Evolutionary conservation across 2,113 vertebrate species (phyloP).

Genomic region (Chaetura pelagica): DNA sequence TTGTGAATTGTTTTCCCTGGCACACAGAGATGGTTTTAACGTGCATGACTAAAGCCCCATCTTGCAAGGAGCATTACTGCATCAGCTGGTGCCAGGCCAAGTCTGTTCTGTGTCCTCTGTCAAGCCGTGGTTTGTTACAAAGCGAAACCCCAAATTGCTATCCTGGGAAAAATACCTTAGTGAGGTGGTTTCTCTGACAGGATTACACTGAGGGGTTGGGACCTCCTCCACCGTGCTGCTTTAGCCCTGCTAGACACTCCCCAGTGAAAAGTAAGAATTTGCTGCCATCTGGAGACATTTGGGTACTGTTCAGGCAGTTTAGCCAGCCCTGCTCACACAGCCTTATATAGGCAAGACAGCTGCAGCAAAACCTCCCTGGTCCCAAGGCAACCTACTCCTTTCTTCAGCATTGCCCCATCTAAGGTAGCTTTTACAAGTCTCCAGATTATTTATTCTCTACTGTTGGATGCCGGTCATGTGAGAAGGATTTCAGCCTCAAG

Average conservation of each 20-base stretch:
- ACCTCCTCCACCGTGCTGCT: not conserved
- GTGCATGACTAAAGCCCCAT: not conserved
- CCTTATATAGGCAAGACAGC: conserved; percentile 51
- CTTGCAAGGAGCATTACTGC: not conserved
- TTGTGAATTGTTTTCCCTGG: not conserved
- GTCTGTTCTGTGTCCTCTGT: not conserved
- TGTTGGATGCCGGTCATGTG: fast-evolving
- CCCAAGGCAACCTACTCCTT: conserved; percentile 6
- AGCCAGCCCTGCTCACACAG: not conserved
- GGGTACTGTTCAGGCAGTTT: not conserved
- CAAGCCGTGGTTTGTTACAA: not conserved
- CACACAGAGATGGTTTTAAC: not conserved
- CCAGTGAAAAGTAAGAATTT: not conserved
- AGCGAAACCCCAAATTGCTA: not conserved
- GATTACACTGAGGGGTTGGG: fast-evolving
- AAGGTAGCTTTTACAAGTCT: not conserved
- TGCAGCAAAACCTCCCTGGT: not conserved
- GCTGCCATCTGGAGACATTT: conserved; percentile 63
- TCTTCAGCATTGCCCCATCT: not conserved
- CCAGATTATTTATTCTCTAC: not conserved
- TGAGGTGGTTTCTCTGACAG: not conserved
- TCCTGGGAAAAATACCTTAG: not conserved
- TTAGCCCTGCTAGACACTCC: not conserved
- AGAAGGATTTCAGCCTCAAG: not conserved
- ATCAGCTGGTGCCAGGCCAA: not conserved